A percentile compares a stretch with the other conserved stretches of the same genome.
Conservation (phyloP, 2,113 vertebrate genomes). For the Boleophthalmus pectinirostris region DNA sequence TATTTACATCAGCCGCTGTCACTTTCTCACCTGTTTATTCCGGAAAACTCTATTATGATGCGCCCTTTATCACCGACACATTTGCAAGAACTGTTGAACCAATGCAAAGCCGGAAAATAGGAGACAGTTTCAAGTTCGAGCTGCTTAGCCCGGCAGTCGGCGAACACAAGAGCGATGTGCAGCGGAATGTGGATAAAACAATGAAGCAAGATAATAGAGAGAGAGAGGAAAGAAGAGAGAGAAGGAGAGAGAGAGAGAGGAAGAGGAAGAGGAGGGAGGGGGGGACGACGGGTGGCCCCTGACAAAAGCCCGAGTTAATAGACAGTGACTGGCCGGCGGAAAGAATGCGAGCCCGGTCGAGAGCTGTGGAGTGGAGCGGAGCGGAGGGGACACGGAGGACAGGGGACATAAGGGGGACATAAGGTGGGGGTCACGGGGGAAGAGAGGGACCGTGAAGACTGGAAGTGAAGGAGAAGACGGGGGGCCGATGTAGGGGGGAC, state of each 20-base stretch:
- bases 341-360: conserved; percentile 76
- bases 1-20: too few relatives aligned
- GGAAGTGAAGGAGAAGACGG: conserved; percentile 46
- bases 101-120: conserved; percentile 37
- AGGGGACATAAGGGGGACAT: conserved; percentile 22
- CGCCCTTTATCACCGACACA: conserved; percentile 40
- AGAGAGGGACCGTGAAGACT: conserved; percentile 53
- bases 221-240: conserved; percentile 4
- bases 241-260: conserved; percentile 12
- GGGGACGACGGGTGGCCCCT: conserved; percentile 51
- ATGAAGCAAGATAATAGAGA: not conserved
- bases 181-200: conserved; percentile 3
- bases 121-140: conserved; percentile 39
- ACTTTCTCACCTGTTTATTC: too few relatives aligned
- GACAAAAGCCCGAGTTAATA: conserved; percentile 71
- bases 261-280: conserved; percentile 4
- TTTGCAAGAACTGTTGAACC: conserved; percentile 19
- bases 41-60: not conserved
- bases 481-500: conserved; percentile 12
- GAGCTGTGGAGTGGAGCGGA: conserved; percentile 32
- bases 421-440: too few relatives aligned
- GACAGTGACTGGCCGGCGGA: conserved; percentile 70
- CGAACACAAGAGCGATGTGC: not conserved
- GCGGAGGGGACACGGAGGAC: not conserved
- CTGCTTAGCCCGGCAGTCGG: conserved; percentile 43